Evolutionary conservation across 2,888 invertebrate genomes (phyloP).

Genomic region (Drosophila pegasa): DNA sequence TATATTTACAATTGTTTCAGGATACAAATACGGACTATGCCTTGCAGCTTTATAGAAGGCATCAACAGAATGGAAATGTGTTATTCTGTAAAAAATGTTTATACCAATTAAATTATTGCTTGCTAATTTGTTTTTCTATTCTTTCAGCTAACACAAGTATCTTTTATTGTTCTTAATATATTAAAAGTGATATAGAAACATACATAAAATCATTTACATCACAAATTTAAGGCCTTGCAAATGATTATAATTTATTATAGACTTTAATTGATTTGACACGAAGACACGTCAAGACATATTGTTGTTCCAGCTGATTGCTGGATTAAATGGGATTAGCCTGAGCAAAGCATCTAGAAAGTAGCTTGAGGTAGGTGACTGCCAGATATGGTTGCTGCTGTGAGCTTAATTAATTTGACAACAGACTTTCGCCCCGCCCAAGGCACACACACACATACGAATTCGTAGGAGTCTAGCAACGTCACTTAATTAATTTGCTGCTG

Average conservation of each 20-base stretch:
- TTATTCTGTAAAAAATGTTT: no score
- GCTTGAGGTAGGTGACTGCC: neutral
- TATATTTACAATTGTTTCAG: no score
- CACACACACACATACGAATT: neutral
- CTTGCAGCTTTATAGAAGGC: no score
- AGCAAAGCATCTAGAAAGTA: conserved; percentile 37
- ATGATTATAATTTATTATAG: no score
- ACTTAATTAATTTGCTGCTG: conserved; percentile 72
- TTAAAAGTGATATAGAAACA: no score
- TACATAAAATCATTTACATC: no score
- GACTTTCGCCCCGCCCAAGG: conserved; percentile 7
- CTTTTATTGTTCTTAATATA: no score
- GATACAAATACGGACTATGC: no score
- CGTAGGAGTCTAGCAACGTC: conserved; percentile 60
- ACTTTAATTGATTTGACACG: neutral
- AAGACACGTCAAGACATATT: conserved; percentile 10
- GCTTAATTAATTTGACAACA: conserved; percentile 75
- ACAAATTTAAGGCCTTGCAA: neutral
- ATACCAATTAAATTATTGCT: no score
- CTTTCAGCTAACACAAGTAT: no score
- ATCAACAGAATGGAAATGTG: no score
- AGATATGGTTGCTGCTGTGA: conserved; percentile 45
- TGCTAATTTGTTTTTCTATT: no score
- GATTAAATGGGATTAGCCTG: conserved; percentile 65
- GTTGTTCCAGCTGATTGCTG: neutral